Conservation (phyloP, 1,140 invertebrate genomes). For the Homarus americanus region DNA sequence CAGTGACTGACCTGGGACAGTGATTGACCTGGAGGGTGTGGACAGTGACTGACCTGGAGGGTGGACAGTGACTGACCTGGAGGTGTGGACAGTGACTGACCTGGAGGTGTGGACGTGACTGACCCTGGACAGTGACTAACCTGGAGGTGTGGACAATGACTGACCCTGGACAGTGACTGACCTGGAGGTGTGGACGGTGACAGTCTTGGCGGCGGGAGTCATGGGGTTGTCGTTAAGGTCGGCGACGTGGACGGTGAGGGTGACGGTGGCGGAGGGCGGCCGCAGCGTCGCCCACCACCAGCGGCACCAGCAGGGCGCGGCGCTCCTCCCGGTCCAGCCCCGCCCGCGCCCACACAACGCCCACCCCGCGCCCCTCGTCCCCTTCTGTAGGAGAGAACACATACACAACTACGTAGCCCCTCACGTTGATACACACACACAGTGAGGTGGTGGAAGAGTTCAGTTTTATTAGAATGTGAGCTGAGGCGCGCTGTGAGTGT, state of each 20-base stretch:
- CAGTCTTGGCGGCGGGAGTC: constrained; percentile 39
- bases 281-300: constrained; percentile 46
- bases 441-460: too few relatives aligned
- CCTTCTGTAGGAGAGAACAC: constrained; percentile 10
- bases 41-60: neutral
- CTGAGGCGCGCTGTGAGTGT: too few relatives aligned
- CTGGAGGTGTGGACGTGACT: neutral
- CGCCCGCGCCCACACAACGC: constrained; percentile 37
- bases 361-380: constrained; percentile 51
- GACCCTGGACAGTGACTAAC: neutral
- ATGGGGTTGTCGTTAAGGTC: constrained; percentile 50
- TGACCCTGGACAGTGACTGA: constrained; percentile 26
- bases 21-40: constrained; percentile 5
- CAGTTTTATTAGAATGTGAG: too few relatives aligned
- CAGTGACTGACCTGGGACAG: neutral
- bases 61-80: neutral
- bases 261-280: constrained; percentile 38
- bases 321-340: constrained; percentile 48
- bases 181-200: constrained; percentile 51
- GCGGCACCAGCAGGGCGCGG: constrained; percentile 41
- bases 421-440: too few relatives aligned
- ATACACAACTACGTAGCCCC: too few relatives aligned
- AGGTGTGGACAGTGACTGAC: neutral
- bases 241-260: constrained; percentile 43
- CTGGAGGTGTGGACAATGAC: constrained; percentile 1